Evolutionary conservation across 2,888 invertebrate species (phyloP), one percentile per base, ranked within the genome.

Genomic region (Electrophaes corylata): DNA sequence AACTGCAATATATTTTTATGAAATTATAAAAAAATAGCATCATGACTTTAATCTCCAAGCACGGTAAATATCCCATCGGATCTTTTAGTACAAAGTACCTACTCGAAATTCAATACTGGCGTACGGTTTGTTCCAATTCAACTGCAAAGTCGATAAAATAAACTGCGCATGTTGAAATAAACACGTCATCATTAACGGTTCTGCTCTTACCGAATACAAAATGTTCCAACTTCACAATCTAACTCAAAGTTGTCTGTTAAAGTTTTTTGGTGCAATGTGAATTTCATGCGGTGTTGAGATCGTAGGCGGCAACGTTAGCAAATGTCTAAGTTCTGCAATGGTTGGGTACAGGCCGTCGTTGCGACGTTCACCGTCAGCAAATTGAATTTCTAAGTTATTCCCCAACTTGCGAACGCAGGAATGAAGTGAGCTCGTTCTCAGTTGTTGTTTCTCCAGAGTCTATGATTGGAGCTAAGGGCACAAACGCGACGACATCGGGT

Each of bases 331-430:
- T 81, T 79, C 53, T 65, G 69, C 69, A 67, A 62, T 62, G 64
- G 71, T 63, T 69, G 60, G 58, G 63, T 71, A 71, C 73, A 76
- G 69, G 66, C 69, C 73, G 66, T 65, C 63, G 71, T 72, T 75
- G 79, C 75, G 75, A 66, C 72, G 75, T 72, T 79, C 81, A 76
- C 77, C 75, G 77, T 73, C 78, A 79, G 79, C 75, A 86, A 88
- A 88, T 88, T 87, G 83, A 88, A 89, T 88, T 88, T 78, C 85
- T 76, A 88, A 88, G 87, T 88, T 88, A 85, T 87, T 85, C 83
- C 65, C 67, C 78, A 83, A 87, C 74, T 86, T 82, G 75, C 73
- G 79, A 80, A 81, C 79, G 76, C 82, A 79, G 77, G 81, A 86
- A 83, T 85, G 86, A 83, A 87, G 81, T 83, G 82, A 83, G 82